These are phyloP conservation scores for Drosophila littoralis DNA, from an alignment of 1,140 invertebrate species.

Conservation along the genomic window DNA sequence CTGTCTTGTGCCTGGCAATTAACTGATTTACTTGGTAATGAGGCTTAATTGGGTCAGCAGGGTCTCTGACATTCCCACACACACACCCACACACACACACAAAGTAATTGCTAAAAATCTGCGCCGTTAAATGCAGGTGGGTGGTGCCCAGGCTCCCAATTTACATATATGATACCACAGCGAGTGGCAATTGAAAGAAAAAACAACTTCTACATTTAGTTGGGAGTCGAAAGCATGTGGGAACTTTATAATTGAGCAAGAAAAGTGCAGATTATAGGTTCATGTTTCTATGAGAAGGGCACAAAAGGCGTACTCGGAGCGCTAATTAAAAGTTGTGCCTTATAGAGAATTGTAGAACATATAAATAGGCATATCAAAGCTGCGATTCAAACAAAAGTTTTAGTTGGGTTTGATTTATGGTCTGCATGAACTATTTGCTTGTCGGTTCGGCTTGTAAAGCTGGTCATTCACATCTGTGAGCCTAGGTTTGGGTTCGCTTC, in stretches of 20 bases:
- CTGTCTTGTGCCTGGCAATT: slow-evolving; percentile 49
- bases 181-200: background rate
- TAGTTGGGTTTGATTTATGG: no score
- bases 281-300: background rate
- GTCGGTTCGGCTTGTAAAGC: no score
- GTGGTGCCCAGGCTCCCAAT: slow-evolving; percentile 8
- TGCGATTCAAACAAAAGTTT: no score
- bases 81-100: slow-evolving; percentile 34
- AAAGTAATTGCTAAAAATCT: slow-evolving; percentile 30
- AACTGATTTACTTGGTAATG: slow-evolving; percentile 68
- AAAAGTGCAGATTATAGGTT: background rate
- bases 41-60: slow-evolving; percentile 71
- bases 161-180: background rate
- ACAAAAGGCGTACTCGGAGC: background rate
- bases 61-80: slow-evolving; percentile 42
- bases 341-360: background rate
- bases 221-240: slow-evolving; percentile 11
- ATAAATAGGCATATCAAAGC: no score
- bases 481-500: no score
- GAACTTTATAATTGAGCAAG: slow-evolving; percentile 7
- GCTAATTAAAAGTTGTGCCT: slow-evolving; percentile 11
- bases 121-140: slow-evolving; percentile 42
- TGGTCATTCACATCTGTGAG: no score
- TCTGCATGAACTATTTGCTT: no score
- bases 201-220: slow-evolving; percentile 6